phyloP scores from a whole-genome alignment of 2,797 vertebrate species.

The Ambastaia sidthimunki region DNA sequence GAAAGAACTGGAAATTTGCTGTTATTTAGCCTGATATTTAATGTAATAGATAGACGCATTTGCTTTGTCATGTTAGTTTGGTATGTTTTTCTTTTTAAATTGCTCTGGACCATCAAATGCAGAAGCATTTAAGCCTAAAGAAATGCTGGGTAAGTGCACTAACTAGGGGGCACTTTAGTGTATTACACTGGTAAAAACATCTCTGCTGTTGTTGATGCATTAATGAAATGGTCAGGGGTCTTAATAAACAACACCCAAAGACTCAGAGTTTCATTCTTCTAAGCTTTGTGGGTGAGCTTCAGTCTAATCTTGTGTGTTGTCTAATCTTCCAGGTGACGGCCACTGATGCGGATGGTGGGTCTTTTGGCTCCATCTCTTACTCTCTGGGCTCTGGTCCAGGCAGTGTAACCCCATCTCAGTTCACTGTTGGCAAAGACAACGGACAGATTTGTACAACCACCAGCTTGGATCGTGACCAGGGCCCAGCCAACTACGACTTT shows the following conservation, averaged over 20 bases:
- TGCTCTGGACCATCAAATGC: neutral
- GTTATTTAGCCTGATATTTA: too few species aligned
- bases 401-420: slow-evolving; percentile 79
- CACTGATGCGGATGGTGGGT: slow-evolving; percentile 89
- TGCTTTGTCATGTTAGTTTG: too few species aligned
- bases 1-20: neutral
- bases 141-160: too few species aligned
- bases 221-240: neutral
- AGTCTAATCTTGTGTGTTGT: slow-evolving; percentile 3
- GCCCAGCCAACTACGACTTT: slow-evolving; percentile 86
- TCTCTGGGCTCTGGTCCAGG: slow-evolving; percentile 87
- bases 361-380: slow-evolving; percentile 88
- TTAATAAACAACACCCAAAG: neutral
- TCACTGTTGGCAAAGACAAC: slow-evolving; percentile 84
- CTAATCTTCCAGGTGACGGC: slow-evolving; percentile 84
- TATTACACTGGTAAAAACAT: too few species aligned
- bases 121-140: too few species aligned
- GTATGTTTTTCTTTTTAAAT: neutral
- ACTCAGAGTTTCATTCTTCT: neutral
- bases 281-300: slow-evolving; percentile 10
- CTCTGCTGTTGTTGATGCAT: neutral
- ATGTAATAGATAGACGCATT: too few species aligned
- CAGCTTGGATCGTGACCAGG: slow-evolving; percentile 90
- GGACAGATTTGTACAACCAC: slow-evolving; percentile 90
- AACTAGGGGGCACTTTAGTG: too few species aligned